Base-by-base conservation (phyloP, 2,797 vertebrate genomes). In the Nasua narica region DNA sequence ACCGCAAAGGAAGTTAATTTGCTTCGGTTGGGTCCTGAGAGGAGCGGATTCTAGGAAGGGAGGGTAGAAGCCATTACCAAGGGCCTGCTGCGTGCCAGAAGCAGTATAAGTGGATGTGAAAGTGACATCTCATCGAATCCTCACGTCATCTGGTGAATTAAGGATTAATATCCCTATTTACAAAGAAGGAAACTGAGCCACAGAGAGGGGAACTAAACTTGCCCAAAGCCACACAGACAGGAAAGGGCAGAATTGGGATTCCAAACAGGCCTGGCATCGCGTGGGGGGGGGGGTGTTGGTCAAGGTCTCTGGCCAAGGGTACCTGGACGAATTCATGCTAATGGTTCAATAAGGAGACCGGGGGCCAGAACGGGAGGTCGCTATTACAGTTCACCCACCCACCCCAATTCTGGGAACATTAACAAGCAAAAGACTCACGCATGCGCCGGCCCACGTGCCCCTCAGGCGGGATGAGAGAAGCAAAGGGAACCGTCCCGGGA, bases 401-500 rank as follows among this genome's bases (percentile, higher is more conserved):
- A 77, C 79, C 70, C 87, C 70, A 50, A 70, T 85, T 76, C 60
- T 79, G 27, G 84, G 25, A 96, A 85, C 82, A 50, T n/a, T 5
- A 90, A 91, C 37, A 84, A n/a, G 40, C 56, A 84, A 90, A 96
- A 67, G 62, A 86, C 83, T 89, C 82, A 82, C 40, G 65, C 93
- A 81, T 89, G 95, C 65, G 50, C 91, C 91, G 62, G 84, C 52
- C 72, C 89, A 96, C 16, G 6, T 69, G 58, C 76, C 74, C 76
- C 72, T 60, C 74, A 27, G 65, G 81, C 15, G 7, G 81, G 81
- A 81, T 60, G 86, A 90, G 69, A 46, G 88, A 65, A 93, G 88
- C 88, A 7, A 91, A 83, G 43, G 16, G 58, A 96, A 97, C 84
- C 56, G 72, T 90, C 96, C 87, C 58, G 87, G 91, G 96, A 96